Evolutionary conservation across 2,888 invertebrate species (phyloP), one percentile per base, ranked within the genome.

Genomic region (Xylophagus ater): DNA sequence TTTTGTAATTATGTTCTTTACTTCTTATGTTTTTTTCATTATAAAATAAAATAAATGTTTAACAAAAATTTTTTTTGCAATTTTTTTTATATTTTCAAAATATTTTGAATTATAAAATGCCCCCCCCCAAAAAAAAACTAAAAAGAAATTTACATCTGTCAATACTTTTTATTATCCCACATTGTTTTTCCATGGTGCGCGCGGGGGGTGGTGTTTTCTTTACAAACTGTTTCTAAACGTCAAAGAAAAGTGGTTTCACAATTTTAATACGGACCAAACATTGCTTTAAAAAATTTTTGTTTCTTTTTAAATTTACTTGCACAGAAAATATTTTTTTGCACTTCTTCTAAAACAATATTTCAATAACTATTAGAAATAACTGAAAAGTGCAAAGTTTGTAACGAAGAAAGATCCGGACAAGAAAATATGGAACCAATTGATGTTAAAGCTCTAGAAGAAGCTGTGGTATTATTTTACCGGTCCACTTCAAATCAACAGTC

Each of bases 401-500:
- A 8, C 4, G 19, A 36, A 23, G 15, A 9, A 23, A 4, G 32
- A 32, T n/a, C n/a, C n/a, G n/a, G n/a, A n/a, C n/a, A n/a, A n/a
- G n/a, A n/a, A n/a, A 37, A 29, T 32, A 58, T 60, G 59, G 60
- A 60, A 32, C 45, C 53, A 32, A 58, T 62, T 23, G 62, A 63
- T 49, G 56, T 64, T 32, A 53, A 53, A 12, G 53, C 56, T 13
- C 49, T 65, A 13, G 65, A 65, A 46, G 60, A 63, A 47, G 62
- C 63, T n/a, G 62, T 65, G 10, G 52, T 60, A 26, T 51, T 58
- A 7, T 65, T 65, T 45, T 65, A 65, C 49, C 59, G 59, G 18
- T 60, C 61, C 14, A 58, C 58, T 30, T 69, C 74, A 2, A 67
- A 69, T 31, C 81, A 83, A 50, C 78, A 84, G 54, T 76, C 79